Percentiles rank a stretch among this genome's conserved stretches.
Evolutionary conservation across 2,797 vertebrate species (phyloP).

Genomic region (Anabacerthia variegaticeps): DNA sequence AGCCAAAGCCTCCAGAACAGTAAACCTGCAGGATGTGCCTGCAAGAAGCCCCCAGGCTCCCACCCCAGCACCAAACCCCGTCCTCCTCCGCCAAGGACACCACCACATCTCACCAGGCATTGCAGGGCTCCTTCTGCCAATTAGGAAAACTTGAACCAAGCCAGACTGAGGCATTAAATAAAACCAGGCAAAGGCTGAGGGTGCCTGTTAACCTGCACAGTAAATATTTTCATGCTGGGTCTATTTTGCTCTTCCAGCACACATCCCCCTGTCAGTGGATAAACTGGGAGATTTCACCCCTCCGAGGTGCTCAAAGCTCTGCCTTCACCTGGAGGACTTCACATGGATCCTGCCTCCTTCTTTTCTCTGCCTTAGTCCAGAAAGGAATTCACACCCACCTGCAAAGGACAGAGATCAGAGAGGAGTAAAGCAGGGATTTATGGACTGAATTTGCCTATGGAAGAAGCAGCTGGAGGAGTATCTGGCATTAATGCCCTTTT

Average conservation of each 20-base stretch:
- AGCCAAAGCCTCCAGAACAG: not conserved
- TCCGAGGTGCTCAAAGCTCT: not conserved
- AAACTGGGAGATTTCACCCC: not conserved
- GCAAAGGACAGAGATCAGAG: not conserved
- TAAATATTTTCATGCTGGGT: not conserved
- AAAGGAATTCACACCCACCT: not conserved
- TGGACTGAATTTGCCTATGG: not conserved
- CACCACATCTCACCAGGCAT: not conserved
- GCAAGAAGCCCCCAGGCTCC: not conserved
- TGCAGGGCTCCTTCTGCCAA: not conserved
- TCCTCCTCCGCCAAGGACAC: not conserved
- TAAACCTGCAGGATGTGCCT: not conserved
- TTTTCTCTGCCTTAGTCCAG: not conserved
- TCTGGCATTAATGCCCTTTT: not conserved
- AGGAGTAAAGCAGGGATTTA: not conserved
- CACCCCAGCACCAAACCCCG: rapidly evolving
- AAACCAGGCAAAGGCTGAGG: not conserved
- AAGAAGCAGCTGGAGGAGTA: not conserved
- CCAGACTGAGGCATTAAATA: not conserved
- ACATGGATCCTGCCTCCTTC: not conserved
- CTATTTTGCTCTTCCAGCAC: not conserved
- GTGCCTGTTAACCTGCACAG: not conserved
- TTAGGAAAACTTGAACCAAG: not conserved
- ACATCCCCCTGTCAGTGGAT: not conserved
- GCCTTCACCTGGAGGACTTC: not conserved